Percentiles rank a stretch among this genome's conserved stretches.
Evolutionary conservation across 2,113 vertebrate genomes (phyloP).

Genomic region (Oxyruncus cristatus): DNA sequence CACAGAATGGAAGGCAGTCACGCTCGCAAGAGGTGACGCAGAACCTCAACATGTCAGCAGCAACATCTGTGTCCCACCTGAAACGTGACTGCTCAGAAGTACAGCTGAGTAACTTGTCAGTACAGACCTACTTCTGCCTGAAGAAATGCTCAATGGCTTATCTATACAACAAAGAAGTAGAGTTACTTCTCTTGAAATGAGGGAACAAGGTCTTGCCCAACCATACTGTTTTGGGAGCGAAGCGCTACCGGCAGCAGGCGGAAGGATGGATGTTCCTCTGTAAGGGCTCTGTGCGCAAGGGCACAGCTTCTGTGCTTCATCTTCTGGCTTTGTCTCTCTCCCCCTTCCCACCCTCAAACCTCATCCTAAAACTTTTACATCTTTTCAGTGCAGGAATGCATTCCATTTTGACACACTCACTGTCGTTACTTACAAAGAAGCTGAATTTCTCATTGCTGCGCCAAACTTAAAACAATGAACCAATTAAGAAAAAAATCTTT

Average conservation of each 20-base stretch:
- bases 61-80: too few relatives aligned
- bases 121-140: not conserved
- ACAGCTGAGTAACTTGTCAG: not conserved
- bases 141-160: rapidly evolving
- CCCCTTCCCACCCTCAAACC: not conserved
- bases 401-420: not conserved
- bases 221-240: rapidly evolving
- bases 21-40: not conserved
- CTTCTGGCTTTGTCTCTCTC: not conserved
- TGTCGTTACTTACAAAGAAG: rapidly evolving
- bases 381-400: not conserved
- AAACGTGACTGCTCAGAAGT: not conserved
- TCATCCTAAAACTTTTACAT: not conserved
- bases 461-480: not conserved
- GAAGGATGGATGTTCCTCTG: not conserved
- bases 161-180: not conserved
- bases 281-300: rapidly evolving
- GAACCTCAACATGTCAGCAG: rapidly evolving
- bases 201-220: not conserved
- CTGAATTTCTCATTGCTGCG: rapidly evolving
- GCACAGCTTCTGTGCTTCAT: not conserved
- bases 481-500: not conserved
- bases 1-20: not conserved
- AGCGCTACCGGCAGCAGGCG: rapidly evolving
- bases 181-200: not conserved